Base-by-base conservation (phyloP, 2,888 invertebrate genomes). In the Troides aeacus region DNA sequence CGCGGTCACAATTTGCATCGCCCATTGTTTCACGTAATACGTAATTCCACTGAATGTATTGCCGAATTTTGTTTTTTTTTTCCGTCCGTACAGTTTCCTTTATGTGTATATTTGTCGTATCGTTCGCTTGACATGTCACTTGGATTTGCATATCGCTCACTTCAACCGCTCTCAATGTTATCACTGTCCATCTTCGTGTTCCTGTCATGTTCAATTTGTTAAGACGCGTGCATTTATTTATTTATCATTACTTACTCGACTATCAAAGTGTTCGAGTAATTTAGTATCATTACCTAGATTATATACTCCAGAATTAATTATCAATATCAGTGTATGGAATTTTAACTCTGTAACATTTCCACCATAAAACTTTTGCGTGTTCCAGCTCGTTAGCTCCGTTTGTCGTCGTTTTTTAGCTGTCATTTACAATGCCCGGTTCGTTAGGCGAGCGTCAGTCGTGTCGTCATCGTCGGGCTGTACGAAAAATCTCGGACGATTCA, bases 21-120 rank as follows among this genome's bases (percentile, higher is more conserved):
- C 30, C 89, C 90, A 91, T 92, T 91, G 91, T 91, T 90, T 84
- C 81, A 75, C 71, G 78, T 79, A 76, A 85, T 85, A 79, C 84
- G 85, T 85, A 87, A 89, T 88, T 89, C 84, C 82, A 80, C 79
- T 77, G 82, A 81, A 81, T 81, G 81, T 81, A 80, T 80, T 81
- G 82, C 83, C 79, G 79, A 80, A 81, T 83, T 12, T 15, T 79
- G 80, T 74, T 74, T 81, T 80, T 79, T 79, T 80, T 78, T 77
- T 76, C 74, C 73, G 1, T 46, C 8, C 10, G 8, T 53, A 76
- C 80, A 72, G 74, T 72, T 67, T 69, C 73, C 74, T 80, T 81
- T 77, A 74, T 79, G 75, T 79, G 81, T 82, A 79, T 82, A 77
- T 81, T 82, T 76, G 74, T 68, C 68, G 68, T 64, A 39, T 58